Evolutionary conservation across 2,888 invertebrate species (phyloP), one percentile per base, ranked within the genome.

Genomic region (Blastobasis adustella): DNA sequence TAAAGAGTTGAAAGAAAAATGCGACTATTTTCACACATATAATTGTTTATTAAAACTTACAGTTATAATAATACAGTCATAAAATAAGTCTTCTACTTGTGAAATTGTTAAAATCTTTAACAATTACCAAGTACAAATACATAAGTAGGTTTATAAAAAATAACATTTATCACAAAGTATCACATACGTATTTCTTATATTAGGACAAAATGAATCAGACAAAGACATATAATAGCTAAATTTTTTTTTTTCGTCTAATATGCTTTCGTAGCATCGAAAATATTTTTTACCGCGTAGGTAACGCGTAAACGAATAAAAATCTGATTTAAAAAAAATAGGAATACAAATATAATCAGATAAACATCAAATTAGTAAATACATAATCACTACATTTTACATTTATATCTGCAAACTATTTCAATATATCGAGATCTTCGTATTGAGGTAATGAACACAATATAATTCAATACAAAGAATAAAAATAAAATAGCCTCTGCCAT

Each of bases 91-190:
- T 49, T 51, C 38, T 53, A 61, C 57, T 60, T 62, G 53, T 51
- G 53, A 23, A 23, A 59, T 60, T 58, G 48, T 56, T 54, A 54
- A 53, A 45, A 38, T 49, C 36, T 9, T 37, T 45, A 55, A 54
- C 48, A 51, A 59, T 64, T 52, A 57, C 58, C 23, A 71, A 65
- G 61, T 55, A 61, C 54, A 63, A 63, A 55, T 53, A 36, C 61
- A 71, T 73, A 74, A 62, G 57, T 68, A 69, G 55, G 62, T 62
- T 59, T 61, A 66, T 51, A 49, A 37, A 23, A 23, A 23, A 23
- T 23, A 23, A 23, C 23, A 23, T 23, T 23, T 76, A 82, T 82
- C 82, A 82, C 82, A 82, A 74, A 66, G 65, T 82, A 82, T 82
- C 82, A 82, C 82, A 82, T 73, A 65, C 60, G 59, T 71, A 60